These are phyloP conservation scores for Theropithecus gelada DNA, from an alignment of 2,113 vertebrate genomes.

Conservation along the genomic window DNA sequence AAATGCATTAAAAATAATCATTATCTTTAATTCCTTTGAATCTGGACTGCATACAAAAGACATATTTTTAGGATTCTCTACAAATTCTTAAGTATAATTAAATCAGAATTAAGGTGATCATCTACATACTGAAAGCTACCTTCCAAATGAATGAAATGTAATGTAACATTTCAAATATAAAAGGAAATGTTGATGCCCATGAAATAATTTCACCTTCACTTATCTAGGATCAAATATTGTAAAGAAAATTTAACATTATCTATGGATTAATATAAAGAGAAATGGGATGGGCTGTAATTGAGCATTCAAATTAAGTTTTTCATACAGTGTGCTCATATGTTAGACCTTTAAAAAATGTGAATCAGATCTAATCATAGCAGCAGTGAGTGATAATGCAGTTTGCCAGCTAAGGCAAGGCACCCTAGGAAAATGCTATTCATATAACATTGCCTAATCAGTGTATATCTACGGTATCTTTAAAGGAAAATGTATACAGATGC, in stretches of 20 bases:
- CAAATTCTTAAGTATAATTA: neutral
- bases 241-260: neutral
- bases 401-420: neutral
- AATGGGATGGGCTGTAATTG: neutral
- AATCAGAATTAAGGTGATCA: neutral
- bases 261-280: neutral
- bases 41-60: neutral
- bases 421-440: neutral
- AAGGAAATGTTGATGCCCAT: neutral
- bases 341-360: neutral
- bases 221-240: neutral
- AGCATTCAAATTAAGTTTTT: neutral
- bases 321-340: neutral
- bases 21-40: conserved; percentile 15
- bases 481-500: neutral
- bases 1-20: neutral
- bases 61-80: neutral
- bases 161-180: neutral
- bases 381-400: neutral
- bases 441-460: neutral
- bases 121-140: neutral
- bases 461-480: neutral
- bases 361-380: neutral
- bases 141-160: neutral
- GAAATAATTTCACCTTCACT: neutral